Evolutionary conservation across 2,797 vertebrate species (phyloP).

Genomic region (Lithobates pipiens): DNA sequence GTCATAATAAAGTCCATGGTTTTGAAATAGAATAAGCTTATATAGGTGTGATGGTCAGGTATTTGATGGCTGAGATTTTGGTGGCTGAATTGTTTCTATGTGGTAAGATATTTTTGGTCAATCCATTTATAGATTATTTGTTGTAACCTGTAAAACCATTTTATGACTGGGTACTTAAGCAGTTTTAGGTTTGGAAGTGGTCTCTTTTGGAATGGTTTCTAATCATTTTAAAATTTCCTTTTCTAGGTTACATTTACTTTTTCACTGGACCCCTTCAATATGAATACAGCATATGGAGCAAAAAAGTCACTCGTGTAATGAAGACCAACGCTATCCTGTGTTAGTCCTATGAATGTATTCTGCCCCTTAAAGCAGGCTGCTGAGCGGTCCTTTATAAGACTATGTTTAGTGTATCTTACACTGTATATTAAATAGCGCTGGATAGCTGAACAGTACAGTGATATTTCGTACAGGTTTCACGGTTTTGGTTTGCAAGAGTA

Average conservation of each 20-base stretch:
- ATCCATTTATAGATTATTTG: too few relatives aligned
- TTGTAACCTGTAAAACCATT: too few relatives aligned
- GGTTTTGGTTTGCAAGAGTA: neutral
- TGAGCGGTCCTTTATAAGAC: slow-evolving; percentile 56
- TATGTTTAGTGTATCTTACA: neutral
- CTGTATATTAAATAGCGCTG: slow-evolving; percentile 6
- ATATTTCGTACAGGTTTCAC: neutral
- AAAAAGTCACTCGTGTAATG: slow-evolving; percentile 84
- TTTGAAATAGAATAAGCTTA: neutral
- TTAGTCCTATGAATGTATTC: slow-evolving; percentile 67
- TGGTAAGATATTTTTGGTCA: too few relatives aligned
- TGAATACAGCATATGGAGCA: slow-evolving; percentile 88
- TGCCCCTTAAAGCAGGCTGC: slow-evolving; percentile 57
- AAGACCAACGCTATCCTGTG: slow-evolving; percentile 89
- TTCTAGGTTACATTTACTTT: slow-evolving; percentile 88
- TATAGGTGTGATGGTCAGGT: neutral
- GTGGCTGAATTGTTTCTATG: too few relatives aligned
- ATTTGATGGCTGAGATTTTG: too few relatives aligned
- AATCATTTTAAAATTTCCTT: neutral
- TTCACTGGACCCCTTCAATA: slow-evolving; percentile 86
- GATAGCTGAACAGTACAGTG: slow-evolving; percentile 26
- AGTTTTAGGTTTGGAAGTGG: neutral
- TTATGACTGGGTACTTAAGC: too few relatives aligned
- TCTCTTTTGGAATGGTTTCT: neutral
- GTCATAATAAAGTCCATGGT: neutral